phyloP scores from a whole-genome alignment of 2,888 invertebrate species.

The Nematopogon swammerdamellus region DNA sequence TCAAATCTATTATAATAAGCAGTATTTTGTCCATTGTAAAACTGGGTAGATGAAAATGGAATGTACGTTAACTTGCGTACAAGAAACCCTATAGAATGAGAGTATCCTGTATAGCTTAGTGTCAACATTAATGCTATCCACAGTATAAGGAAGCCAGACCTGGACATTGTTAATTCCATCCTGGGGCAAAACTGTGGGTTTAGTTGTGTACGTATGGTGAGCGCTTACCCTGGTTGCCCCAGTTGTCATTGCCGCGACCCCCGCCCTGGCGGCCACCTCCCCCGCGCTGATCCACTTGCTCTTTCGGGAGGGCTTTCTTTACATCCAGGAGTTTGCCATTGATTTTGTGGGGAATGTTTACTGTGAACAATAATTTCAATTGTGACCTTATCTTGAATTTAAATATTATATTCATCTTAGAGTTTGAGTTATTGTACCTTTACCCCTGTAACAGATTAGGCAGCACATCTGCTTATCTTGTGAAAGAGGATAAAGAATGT shows the following conservation, averaged over 20 bases:
- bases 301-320: conserved; percentile 89
- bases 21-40: no score
- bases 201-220: background rate
- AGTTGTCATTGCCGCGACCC: conserved; percentile 18
- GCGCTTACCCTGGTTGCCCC: conserved; percentile 30
- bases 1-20: no score
- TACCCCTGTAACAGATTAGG: background rate
- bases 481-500: background rate
- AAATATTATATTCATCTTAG: background rate
- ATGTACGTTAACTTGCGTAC: conserved; percentile 49
- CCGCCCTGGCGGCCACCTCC: conserved; percentile 40
- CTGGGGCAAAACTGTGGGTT: conserved; percentile 51
- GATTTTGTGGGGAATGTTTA: conserved; percentile 81
- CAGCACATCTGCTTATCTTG: background rate
- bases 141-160: conserved; percentile 51
- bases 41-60: no score
- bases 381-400: no score
- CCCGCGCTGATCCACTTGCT: conserved; percentile 58
- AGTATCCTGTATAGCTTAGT: conserved; percentile 47
- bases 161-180: conserved; percentile 34
- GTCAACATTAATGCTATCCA: conserved; percentile 48
- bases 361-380: conserved; percentile 26
- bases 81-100: conserved; percentile 23
- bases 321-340: conserved; percentile 88
- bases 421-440: background rate